Conservation (phyloP, 2,797 vertebrate species). For the Pseudochirops corinnae region DNA sequence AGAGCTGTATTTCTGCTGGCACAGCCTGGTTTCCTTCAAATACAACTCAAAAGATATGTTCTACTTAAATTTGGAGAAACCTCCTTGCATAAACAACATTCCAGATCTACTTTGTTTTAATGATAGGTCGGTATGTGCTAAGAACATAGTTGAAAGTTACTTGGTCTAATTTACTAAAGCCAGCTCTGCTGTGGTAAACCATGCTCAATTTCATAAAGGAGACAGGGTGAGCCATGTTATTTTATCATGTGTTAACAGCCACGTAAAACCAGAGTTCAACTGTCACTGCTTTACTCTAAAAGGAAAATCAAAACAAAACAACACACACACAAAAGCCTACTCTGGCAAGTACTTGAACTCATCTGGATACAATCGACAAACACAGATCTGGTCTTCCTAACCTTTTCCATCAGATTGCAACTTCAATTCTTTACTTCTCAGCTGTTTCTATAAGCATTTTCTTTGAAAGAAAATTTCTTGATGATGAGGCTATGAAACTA, state of each 20-base stretch:
- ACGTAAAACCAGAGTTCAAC: slow-evolving; percentile 68
- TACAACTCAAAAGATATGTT: slow-evolving; percentile 49
- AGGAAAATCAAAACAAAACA: slow-evolving; percentile 3
- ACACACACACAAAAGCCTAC: slow-evolving; percentile 2
- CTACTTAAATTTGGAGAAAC: slow-evolving; percentile 61
- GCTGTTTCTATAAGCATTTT: slow-evolving; percentile 36
- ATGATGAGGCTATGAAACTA: slow-evolving; percentile 6
- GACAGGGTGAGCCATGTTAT: slow-evolving; percentile 55
- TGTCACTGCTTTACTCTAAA: slow-evolving; percentile 55
- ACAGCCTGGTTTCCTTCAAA: slow-evolving; percentile 57
- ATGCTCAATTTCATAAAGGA: slow-evolving; percentile 65
- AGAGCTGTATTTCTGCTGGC: slow-evolving; percentile 15
- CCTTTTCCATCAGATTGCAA: slow-evolving; percentile 42
- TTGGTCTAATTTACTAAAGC: slow-evolving; percentile 70
- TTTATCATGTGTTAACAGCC: slow-evolving; percentile 69
- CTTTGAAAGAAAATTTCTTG: slow-evolving; percentile 55
- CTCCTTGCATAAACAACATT: slow-evolving; percentile 66
- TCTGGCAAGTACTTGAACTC: slow-evolving; percentile 55
- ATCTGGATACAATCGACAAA: slow-evolving; percentile 73
- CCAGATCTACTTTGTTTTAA: slow-evolving; percentile 64
- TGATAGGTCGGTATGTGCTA: slow-evolving; percentile 65
- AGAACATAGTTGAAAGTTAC: slow-evolving; percentile 63
- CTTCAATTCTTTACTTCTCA: slow-evolving; percentile 23
- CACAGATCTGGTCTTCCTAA: slow-evolving; percentile 27
- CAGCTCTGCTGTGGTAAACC: slow-evolving; percentile 15